Evolutionary conservation across 2,113 vertebrate species (phyloP), one percentile per base, ranked within the genome.

Genomic region (Phainopepla nitens): DNA sequence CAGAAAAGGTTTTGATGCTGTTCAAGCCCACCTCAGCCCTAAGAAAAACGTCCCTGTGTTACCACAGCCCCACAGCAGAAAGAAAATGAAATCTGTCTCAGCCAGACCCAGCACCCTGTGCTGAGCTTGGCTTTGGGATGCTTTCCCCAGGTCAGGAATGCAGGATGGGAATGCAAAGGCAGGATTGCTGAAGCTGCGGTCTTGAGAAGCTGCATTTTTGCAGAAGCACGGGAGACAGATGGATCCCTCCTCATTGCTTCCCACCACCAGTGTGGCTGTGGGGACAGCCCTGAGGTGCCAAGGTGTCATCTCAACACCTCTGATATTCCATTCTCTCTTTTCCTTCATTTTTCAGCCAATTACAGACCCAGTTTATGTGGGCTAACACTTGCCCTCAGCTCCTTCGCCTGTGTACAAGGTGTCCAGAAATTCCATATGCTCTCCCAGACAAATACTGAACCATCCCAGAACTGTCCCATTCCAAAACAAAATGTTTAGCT

Each of bases 181-280:
- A 50, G 66, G 8, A 9, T 2, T 47, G 11, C 4, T 65, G 22
- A 21, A 69, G n/a, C 0, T 23, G 57, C 10, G 7, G 21, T 28
- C 13, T 53, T 13, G 8, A 61, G 36, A 28, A 64, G 44, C 29
- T 82, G 8, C 33, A 22, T 18, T 21, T 62, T 28, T 11, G 33
- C 57, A 56, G 61, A 62, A 71, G 29, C 0, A 0, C 13, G 16
- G n/a, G 36, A 50, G 17, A 5, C 3, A 39, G 44, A 5, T 1
- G 2, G 39, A 21, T 50, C 12, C 27, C 10, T 81, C 22, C 29
- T 78, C 15, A 4, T 4, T 33, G 18, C 47, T 62, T 44, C 39
- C 54, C 21, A n/a, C 2, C 27, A 6, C 21, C 27, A 6, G 0
- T 1, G 13, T 1, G 15, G 20, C 33, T 29, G 21, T 6, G 35